phyloP scores from a whole-genome alignment of 2,797 vertebrate species.

The Eospalax fontanierii region DNA sequence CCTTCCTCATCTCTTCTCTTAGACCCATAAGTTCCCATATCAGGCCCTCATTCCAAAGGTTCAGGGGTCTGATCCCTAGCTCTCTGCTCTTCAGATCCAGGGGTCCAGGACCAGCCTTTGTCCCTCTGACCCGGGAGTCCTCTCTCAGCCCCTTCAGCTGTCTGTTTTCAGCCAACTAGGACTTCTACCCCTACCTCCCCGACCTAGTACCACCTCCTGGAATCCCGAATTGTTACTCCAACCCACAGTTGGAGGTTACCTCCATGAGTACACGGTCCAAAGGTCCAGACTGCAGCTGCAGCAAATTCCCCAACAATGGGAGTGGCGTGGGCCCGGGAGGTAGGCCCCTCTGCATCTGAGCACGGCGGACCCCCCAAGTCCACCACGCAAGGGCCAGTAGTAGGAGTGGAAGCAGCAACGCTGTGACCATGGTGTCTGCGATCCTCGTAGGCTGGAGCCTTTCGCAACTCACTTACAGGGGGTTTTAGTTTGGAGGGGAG shows the following conservation, averaged over 20 bases:
- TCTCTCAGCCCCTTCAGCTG: neutral
- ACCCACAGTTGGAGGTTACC: neutral
- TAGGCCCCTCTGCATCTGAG: neutral
- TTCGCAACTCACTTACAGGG: neutral
- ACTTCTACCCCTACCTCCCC: neutral
- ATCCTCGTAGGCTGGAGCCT: neutral
- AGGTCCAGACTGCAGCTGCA: constrained; percentile 1
- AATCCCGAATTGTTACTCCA: neutral
- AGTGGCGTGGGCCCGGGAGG: neutral
- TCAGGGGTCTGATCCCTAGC: too few relatives aligned
- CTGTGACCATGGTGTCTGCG: neutral
- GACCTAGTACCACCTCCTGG: neutral
- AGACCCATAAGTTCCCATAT: neutral
- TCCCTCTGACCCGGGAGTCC: neutral
- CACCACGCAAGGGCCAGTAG: neutral
- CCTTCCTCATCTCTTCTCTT: neutral
- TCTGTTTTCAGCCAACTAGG: neutral
- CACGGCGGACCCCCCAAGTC: accelerated
- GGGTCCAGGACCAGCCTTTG: too few relatives aligned
- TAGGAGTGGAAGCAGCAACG: neutral
- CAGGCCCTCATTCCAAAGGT: neutral
- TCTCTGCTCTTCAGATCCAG: neutral
- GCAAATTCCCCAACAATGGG: constrained; percentile 36
- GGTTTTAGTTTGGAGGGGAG: neutral
- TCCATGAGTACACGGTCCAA: neutral